Evolutionary conservation across 2,888 invertebrate species (phyloP).

Genomic region (Dioctria rufipes): DNA sequence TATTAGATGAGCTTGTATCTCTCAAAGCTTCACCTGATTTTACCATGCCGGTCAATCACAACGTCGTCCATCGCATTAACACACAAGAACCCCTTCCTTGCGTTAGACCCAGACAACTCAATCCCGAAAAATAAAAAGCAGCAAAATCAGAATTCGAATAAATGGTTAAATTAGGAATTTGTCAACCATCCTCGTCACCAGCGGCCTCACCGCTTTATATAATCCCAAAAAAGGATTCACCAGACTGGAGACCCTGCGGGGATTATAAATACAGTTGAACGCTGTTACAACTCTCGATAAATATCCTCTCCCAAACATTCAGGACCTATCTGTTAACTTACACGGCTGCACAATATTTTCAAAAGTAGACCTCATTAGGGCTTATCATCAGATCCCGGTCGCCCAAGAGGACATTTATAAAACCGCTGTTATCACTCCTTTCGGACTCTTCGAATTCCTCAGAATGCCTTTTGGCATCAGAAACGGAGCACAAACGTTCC

Average conservation of each 20-base stretch:
- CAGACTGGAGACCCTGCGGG: too few relatives aligned
- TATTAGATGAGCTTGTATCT: constrained; percentile 49
- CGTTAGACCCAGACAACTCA: constrained; percentile 57
- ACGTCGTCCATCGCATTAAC: constrained; percentile 56
- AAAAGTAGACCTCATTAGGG: constrained; percentile 61
- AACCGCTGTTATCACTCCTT: constrained; percentile 66
- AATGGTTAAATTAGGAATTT: constrained; percentile 61
- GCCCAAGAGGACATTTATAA: constrained; percentile 64
- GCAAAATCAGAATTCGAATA: constrained; percentile 61
- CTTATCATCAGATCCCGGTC: constrained; percentile 67
- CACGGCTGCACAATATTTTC: constrained; percentile 58
- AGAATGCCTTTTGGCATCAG: constrained; percentile 65
- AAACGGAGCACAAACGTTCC: constrained; percentile 63
- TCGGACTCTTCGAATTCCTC: constrained; percentile 65
- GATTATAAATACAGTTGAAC: constrained; percentile 47
- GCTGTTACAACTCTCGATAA: constrained; percentile 41
- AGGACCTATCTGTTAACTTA: constrained; percentile 47
- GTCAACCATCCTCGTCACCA: constrained; percentile 59
- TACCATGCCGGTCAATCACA: constrained; percentile 50
- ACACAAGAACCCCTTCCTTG: constrained; percentile 57
- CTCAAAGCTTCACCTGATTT: constrained; percentile 56
- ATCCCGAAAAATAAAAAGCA: constrained; percentile 60
- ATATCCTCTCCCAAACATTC: constrained; percentile 48
- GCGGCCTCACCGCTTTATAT: constrained; percentile 63
- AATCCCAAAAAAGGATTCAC: constrained; percentile 59